A percentile compares a stretch with the other conserved stretches of the same genome.
Conservation (phyloP, 2,888 invertebrate species). For the Megamerina dolium region DNA sequence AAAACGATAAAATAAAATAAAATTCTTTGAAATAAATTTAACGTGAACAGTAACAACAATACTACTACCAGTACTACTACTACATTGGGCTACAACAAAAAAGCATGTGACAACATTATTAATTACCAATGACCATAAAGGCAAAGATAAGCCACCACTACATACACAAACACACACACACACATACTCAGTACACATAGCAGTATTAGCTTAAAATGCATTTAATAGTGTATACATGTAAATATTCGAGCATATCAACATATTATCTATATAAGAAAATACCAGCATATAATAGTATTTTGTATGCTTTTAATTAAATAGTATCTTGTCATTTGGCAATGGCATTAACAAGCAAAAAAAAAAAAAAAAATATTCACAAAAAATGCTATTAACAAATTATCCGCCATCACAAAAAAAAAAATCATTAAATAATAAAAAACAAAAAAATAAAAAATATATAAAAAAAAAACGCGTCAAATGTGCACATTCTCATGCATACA, state of each 20-base stretch:
- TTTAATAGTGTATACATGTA: too few species aligned
- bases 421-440: not conserved
- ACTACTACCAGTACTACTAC: not conserved
- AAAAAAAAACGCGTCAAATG: constrained; percentile 10
- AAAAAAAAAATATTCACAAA: too few species aligned
- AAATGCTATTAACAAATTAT: constrained; percentile 36
- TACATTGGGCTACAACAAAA: not conserved
- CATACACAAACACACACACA: too few species aligned
- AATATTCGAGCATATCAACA: too few species aligned
- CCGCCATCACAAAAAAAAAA: constrained; percentile 3
- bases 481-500: too few species aligned
- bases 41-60: not conserved
- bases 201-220: too few species aligned
- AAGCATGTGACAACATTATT: constrained; percentile 3
- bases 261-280: too few species aligned
- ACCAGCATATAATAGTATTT: too few species aligned
- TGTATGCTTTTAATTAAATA: constrained; percentile 11
- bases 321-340: constrained; percentile 25
- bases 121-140: constrained; percentile 1
- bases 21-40: too few species aligned
- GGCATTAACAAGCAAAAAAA: constrained; percentile 33
- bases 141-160: too few species aligned
- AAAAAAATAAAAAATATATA: constrained; percentile 8
- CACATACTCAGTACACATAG: too few species aligned
- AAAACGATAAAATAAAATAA: too few species aligned